phyloP scores from a whole-genome alignment of 1,140 invertebrate genomes.

The Lepidurus couesii region DNA sequence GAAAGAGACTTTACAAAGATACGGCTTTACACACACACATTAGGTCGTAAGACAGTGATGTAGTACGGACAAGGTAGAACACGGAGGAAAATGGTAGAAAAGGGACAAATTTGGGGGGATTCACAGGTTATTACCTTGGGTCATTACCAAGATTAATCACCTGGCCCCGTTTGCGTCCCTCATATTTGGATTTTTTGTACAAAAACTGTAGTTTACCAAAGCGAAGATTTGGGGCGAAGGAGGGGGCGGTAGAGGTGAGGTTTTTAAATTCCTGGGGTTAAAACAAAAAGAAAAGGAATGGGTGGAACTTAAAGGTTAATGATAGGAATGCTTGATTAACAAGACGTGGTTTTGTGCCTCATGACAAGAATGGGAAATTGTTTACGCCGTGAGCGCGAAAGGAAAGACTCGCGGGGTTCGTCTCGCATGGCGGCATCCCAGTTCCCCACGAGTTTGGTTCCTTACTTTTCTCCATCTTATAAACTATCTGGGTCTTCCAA shows the following conservation, averaged over 20 bases:
- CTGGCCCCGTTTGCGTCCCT: too few relatives aligned
- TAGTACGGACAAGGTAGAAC: not conserved
- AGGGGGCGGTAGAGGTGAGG: not conserved
- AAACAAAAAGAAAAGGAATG: too few relatives aligned
- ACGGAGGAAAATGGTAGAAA: not conserved
- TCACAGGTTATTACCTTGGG: not conserved
- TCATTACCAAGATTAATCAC: not conserved
- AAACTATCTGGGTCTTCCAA: not conserved
- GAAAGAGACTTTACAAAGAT: not conserved
- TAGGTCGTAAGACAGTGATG: not conserved
- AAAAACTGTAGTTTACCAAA: too few relatives aligned
- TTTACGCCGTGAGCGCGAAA: slow-evolving; percentile 1
- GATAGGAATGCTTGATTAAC: slow-evolving; percentile 16
- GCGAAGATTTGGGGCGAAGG: not conserved
- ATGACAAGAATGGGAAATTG: not conserved
- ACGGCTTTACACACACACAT: not conserved
- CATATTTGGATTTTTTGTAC: too few relatives aligned
- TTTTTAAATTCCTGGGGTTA: too few relatives aligned
- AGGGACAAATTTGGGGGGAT: not conserved
- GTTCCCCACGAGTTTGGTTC: not conserved
- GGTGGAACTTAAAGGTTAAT: not conserved
- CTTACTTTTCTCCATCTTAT: not conserved
- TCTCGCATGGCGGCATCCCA: not conserved
- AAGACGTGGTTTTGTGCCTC: slow-evolving; percentile 7
- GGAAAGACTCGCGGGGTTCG: not conserved